phyloP scores from a whole-genome alignment of 2,113 vertebrate genomes.

The Silurus asotus region DNA sequence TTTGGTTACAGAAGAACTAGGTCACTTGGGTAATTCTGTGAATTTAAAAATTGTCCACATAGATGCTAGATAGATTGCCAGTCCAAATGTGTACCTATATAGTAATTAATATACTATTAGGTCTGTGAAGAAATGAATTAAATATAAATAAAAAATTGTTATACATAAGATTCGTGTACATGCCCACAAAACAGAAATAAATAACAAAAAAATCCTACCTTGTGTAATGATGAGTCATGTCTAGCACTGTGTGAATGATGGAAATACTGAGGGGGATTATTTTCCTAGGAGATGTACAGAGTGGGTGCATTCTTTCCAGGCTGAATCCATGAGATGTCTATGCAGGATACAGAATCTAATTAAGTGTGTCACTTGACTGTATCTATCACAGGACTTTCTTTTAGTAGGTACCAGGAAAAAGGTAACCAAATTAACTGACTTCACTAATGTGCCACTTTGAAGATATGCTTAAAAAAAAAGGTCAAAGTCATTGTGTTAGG shows the following conservation, averaged over 20 bases:
- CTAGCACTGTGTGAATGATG: background rate
- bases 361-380: conserved; percentile 3
- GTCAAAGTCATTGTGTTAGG: background rate
- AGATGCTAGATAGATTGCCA: background rate
- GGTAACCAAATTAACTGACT: background rate
- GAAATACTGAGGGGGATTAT: background rate
- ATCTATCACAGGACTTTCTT: background rate
- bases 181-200: background rate
- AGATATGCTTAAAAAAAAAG: background rate
- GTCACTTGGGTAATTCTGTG: background rate
- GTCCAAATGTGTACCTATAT: background rate
- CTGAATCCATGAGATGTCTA: background rate
- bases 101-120: background rate
- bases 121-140: background rate
- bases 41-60: background rate
- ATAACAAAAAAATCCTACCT: background rate
- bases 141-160: background rate
- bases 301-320: background rate
- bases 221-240: background rate
- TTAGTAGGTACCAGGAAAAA: conserved; percentile 8
- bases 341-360: background rate
- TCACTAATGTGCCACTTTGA: background rate
- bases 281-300: background rate
- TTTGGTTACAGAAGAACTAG: conserved; percentile 7
- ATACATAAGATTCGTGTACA: background rate